phyloP scores from a whole-genome alignment of 2,888 invertebrate species.

The Mycalesis mineus region DNA sequence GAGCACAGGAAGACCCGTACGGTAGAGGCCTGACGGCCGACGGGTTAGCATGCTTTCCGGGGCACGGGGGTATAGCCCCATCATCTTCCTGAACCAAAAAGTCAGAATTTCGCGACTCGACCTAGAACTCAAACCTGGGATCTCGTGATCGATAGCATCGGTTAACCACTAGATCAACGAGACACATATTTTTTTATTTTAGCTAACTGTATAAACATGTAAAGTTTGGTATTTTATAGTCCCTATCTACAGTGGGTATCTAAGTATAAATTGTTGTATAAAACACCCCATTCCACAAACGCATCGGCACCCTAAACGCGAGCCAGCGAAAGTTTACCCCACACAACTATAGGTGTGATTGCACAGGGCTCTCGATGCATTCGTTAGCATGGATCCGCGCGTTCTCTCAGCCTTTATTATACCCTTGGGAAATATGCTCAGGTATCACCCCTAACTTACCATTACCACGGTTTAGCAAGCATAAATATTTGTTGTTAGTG shows the following conservation, averaged over 20 bases:
- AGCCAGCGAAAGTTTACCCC: slow-evolving; percentile 12
- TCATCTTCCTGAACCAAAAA: no score
- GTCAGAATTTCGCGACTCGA: no score
- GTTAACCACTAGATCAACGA: no score
- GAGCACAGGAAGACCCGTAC: no score
- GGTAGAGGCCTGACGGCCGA: no score
- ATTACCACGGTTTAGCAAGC: background rate
- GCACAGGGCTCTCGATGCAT: slow-evolving; percentile 32
- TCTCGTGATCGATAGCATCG: no score
- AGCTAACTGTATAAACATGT: no score
- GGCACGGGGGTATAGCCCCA: no score
- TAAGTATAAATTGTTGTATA: background rate
- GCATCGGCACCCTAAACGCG: background rate
- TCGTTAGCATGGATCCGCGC: slow-evolving; percentile 22
- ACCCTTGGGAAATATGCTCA: slow-evolving; percentile 52
- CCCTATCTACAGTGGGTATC: background rate
- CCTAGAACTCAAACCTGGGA: no score
- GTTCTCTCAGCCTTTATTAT: slow-evolving; percentile 42
- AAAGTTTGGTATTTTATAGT: no score
- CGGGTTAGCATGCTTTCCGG: no score
- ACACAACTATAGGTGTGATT: slow-evolving; percentile 18
- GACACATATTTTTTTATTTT: no score
- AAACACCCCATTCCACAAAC: background rate
- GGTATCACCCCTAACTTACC: slow-evolving; percentile 26
- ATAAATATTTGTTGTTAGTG: background rate